Conservation (phyloP, 2,113 vertebrate genomes). For the Pseudonaja textilis region DNA sequence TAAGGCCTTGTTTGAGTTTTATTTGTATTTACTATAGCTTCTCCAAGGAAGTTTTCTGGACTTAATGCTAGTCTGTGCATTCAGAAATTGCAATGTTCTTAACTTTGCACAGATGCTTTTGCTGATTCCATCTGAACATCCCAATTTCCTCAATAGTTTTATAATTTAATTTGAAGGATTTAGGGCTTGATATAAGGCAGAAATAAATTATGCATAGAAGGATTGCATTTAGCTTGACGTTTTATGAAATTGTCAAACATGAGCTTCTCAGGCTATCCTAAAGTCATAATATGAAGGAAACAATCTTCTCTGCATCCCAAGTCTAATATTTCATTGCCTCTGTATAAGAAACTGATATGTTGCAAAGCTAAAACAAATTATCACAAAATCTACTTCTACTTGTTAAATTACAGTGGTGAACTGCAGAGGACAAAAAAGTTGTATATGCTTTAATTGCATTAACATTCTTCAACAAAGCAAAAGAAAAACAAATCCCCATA, state of each 20-base stretch:
- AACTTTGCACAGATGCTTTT: constrained; percentile 23
- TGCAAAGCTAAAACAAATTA: background rate
- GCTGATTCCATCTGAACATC: constrained; percentile 36
- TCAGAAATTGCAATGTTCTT: constrained; percentile 43
- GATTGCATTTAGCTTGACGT: constrained; percentile 26
- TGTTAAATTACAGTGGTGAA: background rate
- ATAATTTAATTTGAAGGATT: constrained; percentile 61
- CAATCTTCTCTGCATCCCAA: constrained; percentile 14
- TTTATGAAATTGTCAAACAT: constrained; percentile 53
- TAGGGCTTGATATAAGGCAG: constrained; percentile 57
- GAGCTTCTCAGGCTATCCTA: constrained; percentile 49
- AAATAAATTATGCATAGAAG: constrained; percentile 66
- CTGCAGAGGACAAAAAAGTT: background rate
- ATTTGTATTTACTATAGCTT: background rate
- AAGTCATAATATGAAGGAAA: constrained; percentile 47
- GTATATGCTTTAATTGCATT: background rate
- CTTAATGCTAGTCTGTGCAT: background rate
- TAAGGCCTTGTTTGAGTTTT: background rate
- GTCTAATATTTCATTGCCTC: background rate
- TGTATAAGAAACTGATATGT: background rate
- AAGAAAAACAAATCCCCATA: background rate
- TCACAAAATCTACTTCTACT: background rate
- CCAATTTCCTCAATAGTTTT: constrained; percentile 46
- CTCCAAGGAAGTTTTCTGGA: constrained; percentile 6
- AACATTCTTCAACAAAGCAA: background rate